phyloP scores from a whole-genome alignment of 2,888 invertebrate genomes.

The Adelphocoris suturalis region DNA sequence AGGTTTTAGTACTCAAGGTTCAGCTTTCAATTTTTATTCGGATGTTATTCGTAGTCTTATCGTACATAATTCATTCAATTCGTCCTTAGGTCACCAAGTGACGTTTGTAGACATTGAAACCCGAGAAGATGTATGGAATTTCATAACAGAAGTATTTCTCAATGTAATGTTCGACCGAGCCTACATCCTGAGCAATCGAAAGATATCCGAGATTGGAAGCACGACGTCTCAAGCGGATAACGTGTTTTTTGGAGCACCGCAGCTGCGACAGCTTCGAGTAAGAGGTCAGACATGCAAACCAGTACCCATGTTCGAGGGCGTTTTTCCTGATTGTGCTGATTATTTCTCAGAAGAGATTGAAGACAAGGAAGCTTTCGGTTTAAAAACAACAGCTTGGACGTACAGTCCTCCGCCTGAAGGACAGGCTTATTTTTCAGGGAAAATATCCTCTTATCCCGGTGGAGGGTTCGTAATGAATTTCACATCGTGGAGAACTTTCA shows the following conservation, averaged over 20 bases:
- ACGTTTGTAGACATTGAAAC: not conserved
- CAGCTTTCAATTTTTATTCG: slow-evolving; percentile 52
- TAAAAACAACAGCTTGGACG: not conserved
- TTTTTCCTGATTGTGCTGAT: slow-evolving; percentile 81
- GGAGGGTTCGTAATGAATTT: slow-evolving; percentile 83
- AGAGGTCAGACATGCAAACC: slow-evolving; percentile 80
- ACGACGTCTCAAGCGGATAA: slow-evolving; percentile 79
- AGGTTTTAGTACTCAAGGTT: not conserved
- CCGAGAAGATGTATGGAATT: slow-evolving; percentile 75
- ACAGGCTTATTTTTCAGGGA: slow-evolving; percentile 80
- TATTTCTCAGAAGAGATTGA: slow-evolving; percentile 81
- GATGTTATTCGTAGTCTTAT: slow-evolving; percentile 42
- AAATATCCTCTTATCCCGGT: slow-evolving; percentile 80
- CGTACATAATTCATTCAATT: slow-evolving; percentile 15
- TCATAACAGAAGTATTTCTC: slow-evolving; percentile 79
- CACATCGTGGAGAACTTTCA: slow-evolving; percentile 78
- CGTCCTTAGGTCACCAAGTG: not conserved
- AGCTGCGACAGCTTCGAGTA: slow-evolving; percentile 79
- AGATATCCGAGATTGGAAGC: slow-evolving; percentile 77
- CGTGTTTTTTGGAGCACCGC: slow-evolving; percentile 79
- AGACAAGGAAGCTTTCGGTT: slow-evolving; percentile 78
- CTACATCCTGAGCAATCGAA: not conserved
- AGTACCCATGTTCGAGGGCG: slow-evolving; percentile 80
- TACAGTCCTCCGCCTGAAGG: not conserved
- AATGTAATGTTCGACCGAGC: slow-evolving; percentile 81